Conservation (phyloP, 2,113 vertebrate genomes). For the Otocyon megalotis region DNA sequence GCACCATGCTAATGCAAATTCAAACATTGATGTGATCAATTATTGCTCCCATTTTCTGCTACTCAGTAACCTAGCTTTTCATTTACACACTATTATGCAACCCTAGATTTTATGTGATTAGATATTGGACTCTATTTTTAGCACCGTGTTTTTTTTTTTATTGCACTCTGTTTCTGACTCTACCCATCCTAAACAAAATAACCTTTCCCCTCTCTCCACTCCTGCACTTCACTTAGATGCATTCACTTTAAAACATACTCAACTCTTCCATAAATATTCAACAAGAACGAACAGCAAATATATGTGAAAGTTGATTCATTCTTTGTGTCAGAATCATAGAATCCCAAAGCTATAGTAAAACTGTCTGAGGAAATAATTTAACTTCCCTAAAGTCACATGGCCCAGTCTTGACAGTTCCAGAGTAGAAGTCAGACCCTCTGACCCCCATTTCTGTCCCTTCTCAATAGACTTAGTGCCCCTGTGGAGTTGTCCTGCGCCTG, state of each 20-base stretch:
- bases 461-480: neutral
- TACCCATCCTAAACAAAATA: neutral
- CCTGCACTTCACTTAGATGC: neutral
- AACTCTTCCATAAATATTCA: neutral
- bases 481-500: neutral
- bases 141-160: neutral
- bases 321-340: neutral
- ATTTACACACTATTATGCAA: neutral
- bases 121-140: neutral
- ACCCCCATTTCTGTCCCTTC: neutral
- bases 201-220: neutral
- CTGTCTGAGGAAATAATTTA: neutral
- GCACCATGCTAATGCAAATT: neutral
- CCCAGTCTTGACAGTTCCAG: neutral
- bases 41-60: neutral
- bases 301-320: neutral
- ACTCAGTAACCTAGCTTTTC: neutral
- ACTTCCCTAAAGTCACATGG: neutral
- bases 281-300: neutral
- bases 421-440: neutral
- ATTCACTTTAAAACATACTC: neutral
- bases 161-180: neutral
- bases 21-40: rapidly evolving
- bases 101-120: neutral
- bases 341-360: neutral